phyloP scores from a whole-genome alignment of 2,113 vertebrate genomes.

The Brachypteracias leptosomus region DNA sequence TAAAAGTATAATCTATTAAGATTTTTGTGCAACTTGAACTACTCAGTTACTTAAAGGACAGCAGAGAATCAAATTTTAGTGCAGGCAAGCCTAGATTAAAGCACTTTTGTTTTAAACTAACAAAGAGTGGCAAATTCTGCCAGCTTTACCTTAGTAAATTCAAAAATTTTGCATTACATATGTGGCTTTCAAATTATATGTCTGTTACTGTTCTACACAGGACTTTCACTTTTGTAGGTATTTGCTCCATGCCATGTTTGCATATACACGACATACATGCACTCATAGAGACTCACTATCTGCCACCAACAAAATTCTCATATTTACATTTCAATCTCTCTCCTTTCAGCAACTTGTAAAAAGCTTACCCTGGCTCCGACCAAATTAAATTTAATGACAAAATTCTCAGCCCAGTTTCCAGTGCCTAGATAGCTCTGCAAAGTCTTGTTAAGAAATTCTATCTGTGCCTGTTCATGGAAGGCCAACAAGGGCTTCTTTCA shows the following conservation, averaged over 20 bases:
- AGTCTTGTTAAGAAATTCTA: neutral
- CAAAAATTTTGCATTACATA: neutral
- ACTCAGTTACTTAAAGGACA: neutral
- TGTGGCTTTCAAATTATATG: neutral
- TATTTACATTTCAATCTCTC: neutral
- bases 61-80: neutral
- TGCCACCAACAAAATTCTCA: neutral
- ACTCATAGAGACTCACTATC: neutral
- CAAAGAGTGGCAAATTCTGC: neutral
- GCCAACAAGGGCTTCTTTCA: neutral
- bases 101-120: neutral
- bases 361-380: neutral
- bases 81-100: neutral
- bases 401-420: neutral
- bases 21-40: neutral
- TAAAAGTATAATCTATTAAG: neutral
- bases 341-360: neutral
- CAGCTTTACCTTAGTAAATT: neutral
- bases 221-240: neutral
- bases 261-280: accelerated
- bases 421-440: neutral
- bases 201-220: neutral
- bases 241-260: neutral
- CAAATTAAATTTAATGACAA: neutral
- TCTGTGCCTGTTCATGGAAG: accelerated